Conservation (phyloP, 2,797 vertebrate species). For the Falco peregrinus region DNA sequence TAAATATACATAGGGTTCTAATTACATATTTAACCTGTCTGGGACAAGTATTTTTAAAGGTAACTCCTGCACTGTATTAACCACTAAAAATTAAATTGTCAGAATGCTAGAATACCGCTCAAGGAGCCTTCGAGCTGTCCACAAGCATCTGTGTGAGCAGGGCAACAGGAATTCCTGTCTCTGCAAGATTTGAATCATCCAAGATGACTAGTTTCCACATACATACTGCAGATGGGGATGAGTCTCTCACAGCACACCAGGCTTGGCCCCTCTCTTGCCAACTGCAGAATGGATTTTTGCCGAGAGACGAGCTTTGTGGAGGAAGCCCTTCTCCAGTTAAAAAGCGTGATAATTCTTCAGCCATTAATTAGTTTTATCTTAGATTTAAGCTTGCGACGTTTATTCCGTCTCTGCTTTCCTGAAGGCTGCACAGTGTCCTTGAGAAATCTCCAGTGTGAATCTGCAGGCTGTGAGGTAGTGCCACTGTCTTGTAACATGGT, state of each 20-base stretch:
- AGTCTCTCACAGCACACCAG: neutral
- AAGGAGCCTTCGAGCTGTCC: neutral
- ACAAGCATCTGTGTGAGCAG: neutral
- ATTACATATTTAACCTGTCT: neutral
- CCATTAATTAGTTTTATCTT: neutral
- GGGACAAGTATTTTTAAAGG: neutral
- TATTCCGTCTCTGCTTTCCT: neutral
- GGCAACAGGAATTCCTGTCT: neutral
- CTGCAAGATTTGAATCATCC: neutral
- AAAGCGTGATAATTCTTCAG: neutral
- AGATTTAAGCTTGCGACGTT: neutral
- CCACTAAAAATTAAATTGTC: neutral
- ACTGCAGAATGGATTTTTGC: neutral
- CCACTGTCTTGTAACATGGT: neutral
- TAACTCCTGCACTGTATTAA: neutral
- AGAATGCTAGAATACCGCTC: neutral
- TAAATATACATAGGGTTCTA: fast-evolving
- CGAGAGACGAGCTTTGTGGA: neutral
- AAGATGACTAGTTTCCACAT: neutral
- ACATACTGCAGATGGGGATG: neutral
- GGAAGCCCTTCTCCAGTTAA: neutral
- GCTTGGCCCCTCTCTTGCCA: neutral
- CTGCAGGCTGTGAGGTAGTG: neutral
- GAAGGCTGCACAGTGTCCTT: neutral
- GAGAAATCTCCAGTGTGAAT: neutral